Conservation (phyloP, 2,113 vertebrate species). For the Shinisaurus crocodilurus region DNA sequence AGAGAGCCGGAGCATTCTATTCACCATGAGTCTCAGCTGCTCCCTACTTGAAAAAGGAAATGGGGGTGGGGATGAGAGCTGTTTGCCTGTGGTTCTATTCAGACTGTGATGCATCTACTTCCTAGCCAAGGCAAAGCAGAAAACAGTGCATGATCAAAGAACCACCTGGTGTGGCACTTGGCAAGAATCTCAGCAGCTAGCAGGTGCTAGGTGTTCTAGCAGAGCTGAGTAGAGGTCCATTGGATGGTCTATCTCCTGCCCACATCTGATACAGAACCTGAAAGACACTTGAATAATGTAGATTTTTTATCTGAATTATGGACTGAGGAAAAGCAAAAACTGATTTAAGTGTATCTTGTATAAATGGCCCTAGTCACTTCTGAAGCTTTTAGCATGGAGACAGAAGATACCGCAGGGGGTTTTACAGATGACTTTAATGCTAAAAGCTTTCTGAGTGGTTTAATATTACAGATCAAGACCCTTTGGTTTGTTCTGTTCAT, state of each 20-base stretch:
- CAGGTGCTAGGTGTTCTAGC: too few species aligned
- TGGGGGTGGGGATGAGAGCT: not conserved
- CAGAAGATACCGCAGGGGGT: too few species aligned
- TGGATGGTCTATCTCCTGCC: not conserved
- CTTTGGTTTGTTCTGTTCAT: not conserved
- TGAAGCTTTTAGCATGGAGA: not conserved
- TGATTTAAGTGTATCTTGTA: not conserved
- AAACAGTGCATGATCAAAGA: not conserved
- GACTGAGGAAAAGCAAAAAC: not conserved
- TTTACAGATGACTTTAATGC: not conserved
- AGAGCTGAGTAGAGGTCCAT: not conserved
- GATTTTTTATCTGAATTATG: not conserved
- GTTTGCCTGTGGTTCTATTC: not conserved
- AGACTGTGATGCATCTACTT: not conserved
- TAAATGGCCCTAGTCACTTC: not conserved
- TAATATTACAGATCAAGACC: not conserved
- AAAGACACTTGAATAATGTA: not conserved
- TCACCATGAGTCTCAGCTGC: not conserved
- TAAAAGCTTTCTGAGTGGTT: not conserved
- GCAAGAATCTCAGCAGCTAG: not conserved
- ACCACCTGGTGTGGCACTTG: not conserved
- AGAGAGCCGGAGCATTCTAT: not conserved
- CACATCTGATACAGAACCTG: not conserved
- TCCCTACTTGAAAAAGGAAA: not conserved
- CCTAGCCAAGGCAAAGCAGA: not conserved